Percentiles rank a stretch among this genome's conserved stretches.
Conservation (phyloP, 2,113 vertebrate genomes). For the Cryptomyrus ogoouensis region DNA sequence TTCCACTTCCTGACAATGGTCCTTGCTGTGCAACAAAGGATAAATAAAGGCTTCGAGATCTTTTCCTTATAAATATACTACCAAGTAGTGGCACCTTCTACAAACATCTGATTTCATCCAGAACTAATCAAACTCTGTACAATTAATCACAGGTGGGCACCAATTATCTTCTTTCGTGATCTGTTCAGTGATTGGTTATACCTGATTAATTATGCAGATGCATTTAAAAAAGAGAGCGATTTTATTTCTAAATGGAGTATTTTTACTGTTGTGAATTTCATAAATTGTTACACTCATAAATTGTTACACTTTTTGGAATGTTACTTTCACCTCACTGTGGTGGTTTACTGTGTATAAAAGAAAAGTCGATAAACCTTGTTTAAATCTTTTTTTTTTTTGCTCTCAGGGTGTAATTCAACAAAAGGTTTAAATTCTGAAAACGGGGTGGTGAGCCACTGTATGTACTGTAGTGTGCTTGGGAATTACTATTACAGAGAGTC, state of each 20-base stretch:
- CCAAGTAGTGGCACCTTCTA: background rate
- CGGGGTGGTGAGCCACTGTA: background rate
- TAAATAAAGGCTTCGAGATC: background rate
- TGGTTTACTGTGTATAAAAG: background rate
- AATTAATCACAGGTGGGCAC: background rate
- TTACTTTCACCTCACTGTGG: background rate
- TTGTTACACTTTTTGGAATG: background rate
- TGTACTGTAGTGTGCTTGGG: background rate
- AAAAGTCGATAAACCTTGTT: background rate
- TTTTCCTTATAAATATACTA: background rate
- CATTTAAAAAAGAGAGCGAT: background rate
- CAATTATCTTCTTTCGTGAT: background rate
- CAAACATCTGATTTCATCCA: background rate
- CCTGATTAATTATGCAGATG: background rate
- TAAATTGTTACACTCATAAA: background rate
- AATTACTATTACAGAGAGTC: background rate
- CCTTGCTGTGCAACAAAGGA: background rate
- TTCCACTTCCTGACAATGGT: background rate
- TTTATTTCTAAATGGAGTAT: background rate
- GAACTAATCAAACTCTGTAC: background rate
- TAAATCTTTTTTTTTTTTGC: background rate
- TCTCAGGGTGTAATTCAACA: background rate
- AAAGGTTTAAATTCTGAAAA: background rate
- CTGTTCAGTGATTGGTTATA: background rate
- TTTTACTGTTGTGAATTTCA: background rate